Percentiles rank a stretch among this genome's conserved stretches.
Conservation (phyloP, 2,113 vertebrate species). For the Epinephelus fuscoguttatus region DNA sequence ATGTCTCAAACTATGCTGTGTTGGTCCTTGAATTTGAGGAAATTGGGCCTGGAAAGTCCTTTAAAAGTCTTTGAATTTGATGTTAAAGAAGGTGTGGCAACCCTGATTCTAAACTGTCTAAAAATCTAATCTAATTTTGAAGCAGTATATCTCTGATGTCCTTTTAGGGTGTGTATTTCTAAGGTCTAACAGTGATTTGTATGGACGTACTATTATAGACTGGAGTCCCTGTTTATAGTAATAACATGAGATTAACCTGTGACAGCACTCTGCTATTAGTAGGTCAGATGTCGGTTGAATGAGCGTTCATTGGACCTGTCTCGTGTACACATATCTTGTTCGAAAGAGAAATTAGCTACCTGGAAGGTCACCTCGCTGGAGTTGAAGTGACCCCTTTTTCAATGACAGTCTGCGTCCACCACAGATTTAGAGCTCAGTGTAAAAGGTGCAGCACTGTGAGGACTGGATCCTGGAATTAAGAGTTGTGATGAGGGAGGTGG, state of each 20-base stretch:
- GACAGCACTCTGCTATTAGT: constrained; percentile 3
- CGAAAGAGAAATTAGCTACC: not conserved
- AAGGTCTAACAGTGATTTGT: not conserved
- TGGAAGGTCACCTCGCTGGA: not conserved
- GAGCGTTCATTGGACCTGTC: not conserved
- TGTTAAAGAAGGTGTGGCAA: too few species aligned
- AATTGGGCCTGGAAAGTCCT: too few species aligned
- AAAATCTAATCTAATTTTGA: constrained; percentile 1
- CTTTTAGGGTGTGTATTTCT: not conserved
- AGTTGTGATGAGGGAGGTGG: constrained; percentile 5
- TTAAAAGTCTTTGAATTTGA: too few species aligned
- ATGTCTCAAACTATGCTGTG: too few species aligned
- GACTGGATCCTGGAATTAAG: not conserved
- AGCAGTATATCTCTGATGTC: not conserved
- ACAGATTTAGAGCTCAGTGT: not conserved
- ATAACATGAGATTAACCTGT: constrained; percentile 17
- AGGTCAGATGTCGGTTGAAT: constrained; percentile 18
- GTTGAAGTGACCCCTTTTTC: not conserved
- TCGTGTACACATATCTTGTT: not conserved
- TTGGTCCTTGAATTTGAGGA: too few species aligned
- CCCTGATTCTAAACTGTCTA: not conserved
- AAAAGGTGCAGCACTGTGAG: not conserved
- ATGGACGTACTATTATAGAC: constrained; percentile 11
- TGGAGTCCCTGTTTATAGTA: constrained; percentile 9
- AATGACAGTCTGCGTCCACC: not conserved